phyloP scores from a whole-genome alignment of 2,113 vertebrate genomes.

The Arizona elegans region DNA sequence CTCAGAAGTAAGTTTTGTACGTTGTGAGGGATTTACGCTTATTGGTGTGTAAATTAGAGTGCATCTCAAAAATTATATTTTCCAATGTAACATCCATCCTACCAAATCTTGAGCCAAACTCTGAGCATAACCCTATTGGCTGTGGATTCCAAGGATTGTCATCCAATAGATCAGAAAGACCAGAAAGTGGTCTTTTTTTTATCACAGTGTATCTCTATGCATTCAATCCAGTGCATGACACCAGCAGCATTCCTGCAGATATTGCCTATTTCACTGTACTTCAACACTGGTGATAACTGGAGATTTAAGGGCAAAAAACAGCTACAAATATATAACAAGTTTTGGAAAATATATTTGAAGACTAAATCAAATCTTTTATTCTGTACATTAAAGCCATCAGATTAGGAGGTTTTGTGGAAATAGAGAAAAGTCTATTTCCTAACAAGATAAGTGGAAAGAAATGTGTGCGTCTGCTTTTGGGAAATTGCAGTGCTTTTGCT shows the following conservation, averaged over 20 bases:
- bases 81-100: background rate
- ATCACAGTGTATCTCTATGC: background rate
- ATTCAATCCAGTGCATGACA: background rate
- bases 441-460: constrained; percentile 59
- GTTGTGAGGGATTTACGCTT: background rate
- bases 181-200: background rate
- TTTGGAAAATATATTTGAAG: constrained; percentile 6
- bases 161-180: background rate
- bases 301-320: background rate
- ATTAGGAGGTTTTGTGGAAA: constrained; percentile 56
- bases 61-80: background rate
- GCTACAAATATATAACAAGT: constrained; percentile 22
- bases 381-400: constrained; percentile 35
- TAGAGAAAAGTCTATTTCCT: constrained; percentile 63
- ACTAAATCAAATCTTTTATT: constrained; percentile 23
- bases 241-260: constrained; percentile 18
- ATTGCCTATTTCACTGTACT: background rate
- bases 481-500: constrained; percentile 38
- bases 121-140: background rate
- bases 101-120: background rate
- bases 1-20: background rate
- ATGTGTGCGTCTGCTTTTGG: constrained; percentile 50
- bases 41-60: background rate
- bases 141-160: background rate
- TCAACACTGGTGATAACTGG: background rate